phyloP scores from a whole-genome alignment of 2,113 vertebrate genomes.

The Capra hircus region DNA sequence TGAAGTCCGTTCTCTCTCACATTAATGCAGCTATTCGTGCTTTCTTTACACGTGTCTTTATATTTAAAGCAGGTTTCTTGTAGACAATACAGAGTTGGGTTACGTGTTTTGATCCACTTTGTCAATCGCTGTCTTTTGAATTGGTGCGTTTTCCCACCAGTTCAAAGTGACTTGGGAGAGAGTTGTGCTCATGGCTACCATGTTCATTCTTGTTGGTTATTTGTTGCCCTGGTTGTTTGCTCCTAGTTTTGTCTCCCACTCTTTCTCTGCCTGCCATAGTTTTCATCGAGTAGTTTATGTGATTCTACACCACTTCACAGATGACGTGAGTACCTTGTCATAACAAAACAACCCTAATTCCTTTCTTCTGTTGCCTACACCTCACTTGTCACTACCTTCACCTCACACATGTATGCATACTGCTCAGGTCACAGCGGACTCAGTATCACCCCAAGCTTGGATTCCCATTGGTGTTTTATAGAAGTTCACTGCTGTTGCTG shows the following conservation, averaged over 20 bases:
- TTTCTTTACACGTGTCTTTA: background rate
- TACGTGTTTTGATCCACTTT: background rate
- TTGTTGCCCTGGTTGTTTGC: background rate
- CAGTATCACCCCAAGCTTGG: too few relatives aligned
- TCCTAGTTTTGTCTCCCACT: background rate
- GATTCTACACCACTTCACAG: background rate
- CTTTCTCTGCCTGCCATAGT: background rate
- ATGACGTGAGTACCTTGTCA: background rate
- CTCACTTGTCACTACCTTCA: background rate
- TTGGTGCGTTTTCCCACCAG: background rate
- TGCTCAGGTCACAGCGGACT: background rate
- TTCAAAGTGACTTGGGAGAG: background rate
- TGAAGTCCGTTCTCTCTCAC: background rate
- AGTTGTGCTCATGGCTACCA: too few relatives aligned
- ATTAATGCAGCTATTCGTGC: background rate
- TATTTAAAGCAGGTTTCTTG: background rate
- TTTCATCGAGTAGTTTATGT: background rate
- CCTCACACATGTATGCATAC: rapidly evolving
- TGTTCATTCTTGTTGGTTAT: background rate
- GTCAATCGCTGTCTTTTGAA: background rate
- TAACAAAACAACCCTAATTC: background rate
- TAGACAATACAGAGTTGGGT: background rate
- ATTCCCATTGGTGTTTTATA: rapidly evolving
- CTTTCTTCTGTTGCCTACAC: too few relatives aligned
- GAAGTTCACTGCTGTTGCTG: rapidly evolving